Conservation (phyloP, 2,113 vertebrate genomes). For the Oenanthe melanoleuca region DNA sequence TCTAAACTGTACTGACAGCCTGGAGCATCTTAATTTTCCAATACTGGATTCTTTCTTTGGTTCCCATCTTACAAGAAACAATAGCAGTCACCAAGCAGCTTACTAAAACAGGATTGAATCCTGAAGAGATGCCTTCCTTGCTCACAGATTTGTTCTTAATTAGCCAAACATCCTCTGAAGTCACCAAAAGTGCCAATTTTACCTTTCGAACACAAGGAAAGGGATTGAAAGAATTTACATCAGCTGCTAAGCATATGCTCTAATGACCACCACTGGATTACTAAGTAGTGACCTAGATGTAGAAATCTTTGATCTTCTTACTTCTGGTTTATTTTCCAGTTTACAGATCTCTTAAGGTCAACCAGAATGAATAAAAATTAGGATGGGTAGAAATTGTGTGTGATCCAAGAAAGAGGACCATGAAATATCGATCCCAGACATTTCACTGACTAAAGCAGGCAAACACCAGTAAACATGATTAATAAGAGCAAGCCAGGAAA, state of each 20-base stretch:
- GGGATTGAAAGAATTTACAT: slow-evolving; percentile 13
- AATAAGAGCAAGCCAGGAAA: not conserved
- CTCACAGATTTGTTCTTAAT: not conserved
- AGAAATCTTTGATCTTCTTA: slow-evolving; percentile 65
- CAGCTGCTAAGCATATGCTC: not conserved
- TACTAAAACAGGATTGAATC: not conserved
- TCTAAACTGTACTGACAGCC: not conserved
- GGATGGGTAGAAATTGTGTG: not conserved
- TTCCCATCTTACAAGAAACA: not conserved
- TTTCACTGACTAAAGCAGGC: not conserved
- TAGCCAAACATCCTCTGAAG: not conserved
- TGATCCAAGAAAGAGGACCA: not conserved
- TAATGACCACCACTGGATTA: slow-evolving; percentile 45
- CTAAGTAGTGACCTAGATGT: slow-evolving; percentile 41
- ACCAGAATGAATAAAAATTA: not conserved
- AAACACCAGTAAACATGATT: not conserved
- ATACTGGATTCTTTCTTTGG: not conserved
- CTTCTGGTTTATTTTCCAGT: slow-evolving; percentile 31
- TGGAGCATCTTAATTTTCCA: not conserved
- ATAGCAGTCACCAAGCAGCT: not conserved
- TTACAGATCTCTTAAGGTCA: slow-evolving; percentile 43
- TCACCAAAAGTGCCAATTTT: not conserved
- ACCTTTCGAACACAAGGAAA: not conserved
- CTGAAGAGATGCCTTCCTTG: not conserved
- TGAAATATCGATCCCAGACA: not conserved